Evolutionary conservation across 1,140 invertebrate genomes (phyloP), one percentile per base, ranked within the genome.

Genomic region (Drosophila kurseongensis): DNA sequence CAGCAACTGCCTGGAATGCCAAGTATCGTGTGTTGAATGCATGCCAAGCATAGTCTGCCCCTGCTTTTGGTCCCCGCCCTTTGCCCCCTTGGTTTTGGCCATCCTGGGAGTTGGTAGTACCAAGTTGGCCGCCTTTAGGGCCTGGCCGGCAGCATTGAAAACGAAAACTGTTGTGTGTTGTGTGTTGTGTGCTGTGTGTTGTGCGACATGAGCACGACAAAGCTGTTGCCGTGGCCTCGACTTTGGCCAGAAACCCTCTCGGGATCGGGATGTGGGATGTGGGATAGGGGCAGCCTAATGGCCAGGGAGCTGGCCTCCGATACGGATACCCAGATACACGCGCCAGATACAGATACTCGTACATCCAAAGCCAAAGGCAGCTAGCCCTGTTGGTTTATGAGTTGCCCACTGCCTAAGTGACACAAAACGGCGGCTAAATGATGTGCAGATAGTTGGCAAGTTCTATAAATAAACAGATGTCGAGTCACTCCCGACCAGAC

Each of bases 21-120:
- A 89, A 89, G 84, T 89, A 89, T 89, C 84, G 84, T 89, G 84
- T 89, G 84, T 89, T 89, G 84, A 80, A 89, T 89, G 84, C 84
- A 89, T 89, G 84, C 84, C 84, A 89, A 80, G 84, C 84, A 89
- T 89, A 89, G 80, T 69, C 77, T 38, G 29, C 35, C 38, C 40
- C 50, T 16, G 29, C 40, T 42, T 23, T 65, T 59, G 44, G 8
- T 54, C 38, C 32, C n/a, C 44, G n/a, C 45, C 36, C 42, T 48
- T 16, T 41, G 9, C 7, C 10, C 41, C 7, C 42, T 32, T 16
- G 2, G 29, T 35, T 51, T 52, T 48, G 36, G 12, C 55, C 14
- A 57, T 18, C 16, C 40, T 54, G 50, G 55, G 61, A 76, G 77
- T 52, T 71, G 73, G 14, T 16, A 23, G 44, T 23, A 51, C 44